Evolutionary conservation across 2,113 vertebrate genomes (phyloP).

Genomic region (Protobothrops flavoviridis): DNA sequence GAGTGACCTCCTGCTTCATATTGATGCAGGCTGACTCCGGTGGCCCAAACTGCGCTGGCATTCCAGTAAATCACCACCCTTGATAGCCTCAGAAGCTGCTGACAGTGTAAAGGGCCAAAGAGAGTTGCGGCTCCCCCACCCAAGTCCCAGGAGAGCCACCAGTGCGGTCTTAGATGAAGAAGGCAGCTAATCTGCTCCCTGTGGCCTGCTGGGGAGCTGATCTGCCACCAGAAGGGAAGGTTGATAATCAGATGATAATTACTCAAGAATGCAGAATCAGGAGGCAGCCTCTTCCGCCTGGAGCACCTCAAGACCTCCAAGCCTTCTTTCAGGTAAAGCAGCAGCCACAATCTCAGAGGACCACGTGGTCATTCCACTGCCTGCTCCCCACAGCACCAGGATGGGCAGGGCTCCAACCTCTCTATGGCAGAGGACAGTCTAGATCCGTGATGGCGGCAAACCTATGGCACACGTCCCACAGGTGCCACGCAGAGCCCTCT

Average conservation of each 20-base stretch:
- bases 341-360: background rate
- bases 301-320: background rate
- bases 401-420: background rate
- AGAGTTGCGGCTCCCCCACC: background rate
- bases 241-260: background rate
- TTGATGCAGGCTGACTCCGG: background rate
- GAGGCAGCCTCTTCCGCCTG: background rate
- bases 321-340: background rate
- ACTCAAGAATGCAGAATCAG: background rate
- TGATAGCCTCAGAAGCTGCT: background rate
- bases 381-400: background rate
- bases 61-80: background rate
- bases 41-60: background rate
- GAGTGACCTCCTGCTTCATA: background rate
- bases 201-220: background rate
- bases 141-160: background rate
- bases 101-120: background rate
- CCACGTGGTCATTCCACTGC: rapidly evolving
- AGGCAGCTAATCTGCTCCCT: background rate
- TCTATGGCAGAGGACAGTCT: background rate
- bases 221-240: background rate
- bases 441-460: background rate
- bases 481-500: no score
- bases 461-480: no score
- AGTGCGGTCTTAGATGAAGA: background rate